phyloP scores from a whole-genome alignment of 2,113 vertebrate species.

The Lichenostomus cassidix region DNA sequence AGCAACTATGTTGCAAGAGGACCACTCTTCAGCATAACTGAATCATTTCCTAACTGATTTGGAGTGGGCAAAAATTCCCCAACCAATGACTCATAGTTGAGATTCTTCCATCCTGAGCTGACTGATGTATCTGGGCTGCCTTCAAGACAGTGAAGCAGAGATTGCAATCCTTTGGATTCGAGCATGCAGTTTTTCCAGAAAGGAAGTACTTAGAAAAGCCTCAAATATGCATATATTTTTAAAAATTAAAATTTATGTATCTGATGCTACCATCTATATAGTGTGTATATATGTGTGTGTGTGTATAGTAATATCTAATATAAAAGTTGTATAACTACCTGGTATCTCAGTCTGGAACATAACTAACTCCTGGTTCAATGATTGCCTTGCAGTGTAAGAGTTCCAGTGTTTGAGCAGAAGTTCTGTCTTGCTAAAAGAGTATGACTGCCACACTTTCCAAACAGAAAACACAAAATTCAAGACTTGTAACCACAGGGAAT shows the following conservation, averaged over 20 bases:
- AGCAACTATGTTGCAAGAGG: not conserved
- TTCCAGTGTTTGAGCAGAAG: not conserved
- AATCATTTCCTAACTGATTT: not conserved
- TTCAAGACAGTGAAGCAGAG: not conserved
- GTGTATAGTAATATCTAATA: not conserved
- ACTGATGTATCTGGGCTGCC: not conserved
- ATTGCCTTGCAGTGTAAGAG: not conserved
- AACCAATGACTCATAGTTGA: accelerated
- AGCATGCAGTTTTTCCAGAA: not conserved
- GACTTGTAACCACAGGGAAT: not conserved
- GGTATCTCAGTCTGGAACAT: not conserved
- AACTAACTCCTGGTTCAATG: not conserved
- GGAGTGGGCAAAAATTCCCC: not conserved
- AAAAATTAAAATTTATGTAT: not conserved
- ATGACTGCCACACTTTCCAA: not conserved
- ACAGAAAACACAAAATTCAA: not conserved
- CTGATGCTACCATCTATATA: not conserved
- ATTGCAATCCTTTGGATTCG: not conserved
- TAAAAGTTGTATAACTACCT: not conserved
- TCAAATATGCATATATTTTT: not conserved
- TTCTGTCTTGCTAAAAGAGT: not conserved
- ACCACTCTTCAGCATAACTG: not conserved
- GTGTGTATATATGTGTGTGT: not conserved
- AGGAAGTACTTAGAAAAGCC: not conserved
- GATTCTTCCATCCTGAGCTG: not conserved